Conservation (phyloP, 1,140 invertebrate species). For the Trachelipus rathkii region DNA sequence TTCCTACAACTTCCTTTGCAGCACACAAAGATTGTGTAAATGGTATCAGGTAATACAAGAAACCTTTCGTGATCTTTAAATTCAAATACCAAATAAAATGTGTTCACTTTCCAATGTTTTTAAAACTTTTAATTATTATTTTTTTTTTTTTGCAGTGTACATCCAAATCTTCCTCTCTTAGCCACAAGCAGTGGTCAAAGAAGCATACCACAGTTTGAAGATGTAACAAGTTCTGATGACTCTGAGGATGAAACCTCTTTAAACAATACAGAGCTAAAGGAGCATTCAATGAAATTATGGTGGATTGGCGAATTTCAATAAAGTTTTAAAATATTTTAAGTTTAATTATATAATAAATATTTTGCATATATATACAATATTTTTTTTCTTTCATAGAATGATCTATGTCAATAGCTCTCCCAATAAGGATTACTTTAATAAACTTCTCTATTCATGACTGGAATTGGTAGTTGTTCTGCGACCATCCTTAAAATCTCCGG, state of each 20-base stretch:
- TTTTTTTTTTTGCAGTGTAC: too few species aligned
- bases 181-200: not conserved
- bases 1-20: not conserved
- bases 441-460: conserved; percentile 53
- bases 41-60: not conserved
- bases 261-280: not conserved
- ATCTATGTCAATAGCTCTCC: too few species aligned
- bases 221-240: not conserved
- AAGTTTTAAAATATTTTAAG: too few species aligned
- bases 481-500: conserved; percentile 79
- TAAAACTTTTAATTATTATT: too few species aligned
- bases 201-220: not conserved
- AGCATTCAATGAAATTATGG: not conserved
- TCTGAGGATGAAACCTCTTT: not conserved
- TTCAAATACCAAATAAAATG: too few species aligned
- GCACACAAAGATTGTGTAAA: conserved; percentile 4
- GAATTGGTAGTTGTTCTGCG: conserved; percentile 75
- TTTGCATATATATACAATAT: too few species aligned
- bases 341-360: too few species aligned
- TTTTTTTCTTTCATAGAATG: too few species aligned
- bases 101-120: too few species aligned
- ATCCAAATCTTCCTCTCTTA: not conserved
- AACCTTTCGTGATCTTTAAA: too few species aligned
- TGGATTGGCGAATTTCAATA: not conserved
- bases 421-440: conserved; percentile 18